These are phyloP conservation scores for Cephus runcator DNA, from an alignment of 2,888 invertebrate genomes.

Conservation along the genomic window DNA sequence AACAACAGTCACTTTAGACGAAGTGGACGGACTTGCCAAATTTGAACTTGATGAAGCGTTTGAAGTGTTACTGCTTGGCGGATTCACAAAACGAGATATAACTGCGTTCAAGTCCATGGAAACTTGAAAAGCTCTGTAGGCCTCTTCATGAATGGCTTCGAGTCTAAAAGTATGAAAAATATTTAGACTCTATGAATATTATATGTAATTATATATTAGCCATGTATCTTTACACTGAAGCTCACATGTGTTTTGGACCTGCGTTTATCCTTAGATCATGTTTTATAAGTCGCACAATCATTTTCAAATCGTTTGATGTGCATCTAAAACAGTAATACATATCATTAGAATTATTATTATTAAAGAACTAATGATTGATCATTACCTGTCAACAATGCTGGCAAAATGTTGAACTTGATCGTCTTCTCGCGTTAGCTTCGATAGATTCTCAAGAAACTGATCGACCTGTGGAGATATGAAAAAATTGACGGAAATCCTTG, in stretches of 20 bases:
- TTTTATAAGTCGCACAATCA: constrained; percentile 87
- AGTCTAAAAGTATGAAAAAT: constrained; percentile 64
- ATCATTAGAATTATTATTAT: constrained; percentile 2
- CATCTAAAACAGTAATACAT: constrained; percentile 68
- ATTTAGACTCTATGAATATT: background rate
- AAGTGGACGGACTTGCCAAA: background rate
- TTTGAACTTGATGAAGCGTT: constrained; percentile 12
- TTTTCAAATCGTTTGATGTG: constrained; percentile 85
- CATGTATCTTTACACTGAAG: constrained; percentile 1
- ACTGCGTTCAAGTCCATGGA: constrained; percentile 83
- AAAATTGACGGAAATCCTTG: background rate
- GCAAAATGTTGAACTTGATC: constrained; percentile 84
- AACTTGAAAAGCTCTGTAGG: constrained; percentile 88
- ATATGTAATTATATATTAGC: background rate
- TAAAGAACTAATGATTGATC: background rate
- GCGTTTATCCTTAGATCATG: constrained; percentile 93
- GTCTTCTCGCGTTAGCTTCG: constrained; percentile 84
- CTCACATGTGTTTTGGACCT: constrained; percentile 88
- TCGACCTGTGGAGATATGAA: constrained; percentile 69
- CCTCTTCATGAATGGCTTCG: constrained; percentile 87
- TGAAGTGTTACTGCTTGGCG: constrained; percentile 12
- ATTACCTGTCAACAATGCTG: constrained; percentile 72
- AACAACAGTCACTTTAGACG: constrained; percentile 67
- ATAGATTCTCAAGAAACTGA: constrained; percentile 77
- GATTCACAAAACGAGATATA: constrained; percentile 64